Evolutionary conservation across 1,140 invertebrate species (phyloP).

Genomic region (Cataglyphis hispanica): DNA sequence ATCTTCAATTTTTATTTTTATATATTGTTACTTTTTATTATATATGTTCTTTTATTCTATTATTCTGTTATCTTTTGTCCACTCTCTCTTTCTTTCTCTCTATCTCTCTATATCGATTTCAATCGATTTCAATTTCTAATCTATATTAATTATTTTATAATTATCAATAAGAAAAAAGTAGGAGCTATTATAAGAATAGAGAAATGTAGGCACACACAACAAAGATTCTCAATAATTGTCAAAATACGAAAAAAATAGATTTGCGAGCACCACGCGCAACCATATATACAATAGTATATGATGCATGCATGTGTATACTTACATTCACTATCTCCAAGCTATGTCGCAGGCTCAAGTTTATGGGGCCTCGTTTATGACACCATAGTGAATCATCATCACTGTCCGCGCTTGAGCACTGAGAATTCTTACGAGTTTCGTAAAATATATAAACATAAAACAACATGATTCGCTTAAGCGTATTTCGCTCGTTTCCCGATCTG

Average conservation of each 20-base stretch:
- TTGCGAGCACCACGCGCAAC: not conserved
- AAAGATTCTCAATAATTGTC: not conserved
- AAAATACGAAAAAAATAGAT: not conserved
- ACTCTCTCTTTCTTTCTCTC: too few species aligned
- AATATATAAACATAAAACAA: slow-evolving; percentile 20
- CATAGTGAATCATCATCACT: slow-evolving; percentile 40
- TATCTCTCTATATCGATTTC: too few species aligned
- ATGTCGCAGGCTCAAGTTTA: slow-evolving; percentile 31
- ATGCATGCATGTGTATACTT: not conserved
- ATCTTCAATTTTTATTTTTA: too few species aligned
- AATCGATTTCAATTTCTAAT: not conserved
- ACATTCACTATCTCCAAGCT: not conserved
- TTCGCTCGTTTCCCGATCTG: slow-evolving; percentile 13
- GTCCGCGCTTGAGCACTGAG: not conserved
- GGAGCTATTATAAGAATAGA: not conserved
- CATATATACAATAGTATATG: not conserved
- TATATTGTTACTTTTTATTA: too few species aligned
- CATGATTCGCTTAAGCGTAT: not conserved
- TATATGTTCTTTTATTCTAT: too few species aligned
- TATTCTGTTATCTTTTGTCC: too few species aligned
- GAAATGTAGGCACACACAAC: not conserved
- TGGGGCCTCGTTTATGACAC: slow-evolving; percentile 38
- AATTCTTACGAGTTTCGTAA: slow-evolving; percentile 20
- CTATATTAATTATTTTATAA: not conserved
- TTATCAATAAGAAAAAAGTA: not conserved